Evolutionary conservation across 2,113 vertebrate species (phyloP).

Genomic region (Phalacrocorax carbo): DNA sequence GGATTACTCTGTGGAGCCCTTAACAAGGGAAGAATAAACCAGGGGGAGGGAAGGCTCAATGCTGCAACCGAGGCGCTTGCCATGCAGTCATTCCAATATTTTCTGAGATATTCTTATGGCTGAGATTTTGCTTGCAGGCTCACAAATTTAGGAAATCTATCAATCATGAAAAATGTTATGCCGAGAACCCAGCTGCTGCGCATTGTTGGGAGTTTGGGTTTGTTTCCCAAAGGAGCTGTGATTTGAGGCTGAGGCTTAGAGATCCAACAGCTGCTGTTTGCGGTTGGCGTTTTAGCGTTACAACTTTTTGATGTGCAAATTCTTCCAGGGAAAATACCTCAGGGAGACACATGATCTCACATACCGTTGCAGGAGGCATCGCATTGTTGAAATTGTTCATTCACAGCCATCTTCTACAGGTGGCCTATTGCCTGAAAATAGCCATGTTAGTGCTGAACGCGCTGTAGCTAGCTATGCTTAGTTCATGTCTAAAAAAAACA

Average conservation of each 20-base stretch:
- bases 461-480: no score
- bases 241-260: not conserved
- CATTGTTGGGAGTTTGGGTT: not conserved
- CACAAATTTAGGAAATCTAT: not conserved
- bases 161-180: not conserved
- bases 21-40: not conserved
- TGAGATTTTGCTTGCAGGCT: not conserved
- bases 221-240: not conserved
- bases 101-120: not conserved
- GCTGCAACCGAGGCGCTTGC: not conserved
- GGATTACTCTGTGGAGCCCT: not conserved
- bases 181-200: not conserved
- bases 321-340: not conserved
- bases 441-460: fast-evolving
- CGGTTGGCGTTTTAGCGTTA: not conserved
- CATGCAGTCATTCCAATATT: fast-evolving
- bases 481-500: not conserved
- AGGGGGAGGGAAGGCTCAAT: not conserved
- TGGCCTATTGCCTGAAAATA: not conserved
- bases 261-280: not conserved
- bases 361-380: not conserved
- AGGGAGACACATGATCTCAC: not conserved
- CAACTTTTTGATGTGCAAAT: not conserved
- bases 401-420: not conserved
- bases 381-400: fast-evolving